Evolutionary conservation across 2,888 invertebrate species (phyloP).

Genomic region (Microdon myrmicae): DNA sequence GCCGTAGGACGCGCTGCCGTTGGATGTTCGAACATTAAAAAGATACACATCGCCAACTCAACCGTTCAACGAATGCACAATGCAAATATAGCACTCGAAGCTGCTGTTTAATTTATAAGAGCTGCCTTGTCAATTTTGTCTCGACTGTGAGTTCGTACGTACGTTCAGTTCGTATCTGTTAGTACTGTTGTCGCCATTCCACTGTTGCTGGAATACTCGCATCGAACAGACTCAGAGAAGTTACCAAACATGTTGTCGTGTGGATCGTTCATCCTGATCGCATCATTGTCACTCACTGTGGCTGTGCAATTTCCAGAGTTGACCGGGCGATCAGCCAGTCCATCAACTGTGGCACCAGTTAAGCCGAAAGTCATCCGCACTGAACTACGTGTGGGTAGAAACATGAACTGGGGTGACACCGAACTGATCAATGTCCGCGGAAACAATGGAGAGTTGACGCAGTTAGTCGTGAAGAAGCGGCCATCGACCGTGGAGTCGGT

Average conservation of each 20-base stretch:
- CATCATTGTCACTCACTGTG: conserved; percentile 12
- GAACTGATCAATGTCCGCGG: conserved; percentile 38
- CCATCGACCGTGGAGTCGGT: conserved; percentile 28
- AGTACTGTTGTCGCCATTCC: conserved; percentile 4
- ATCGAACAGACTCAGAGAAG: not conserved
- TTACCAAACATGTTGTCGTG: conserved; percentile 14
- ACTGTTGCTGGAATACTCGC: conserved; percentile 4
- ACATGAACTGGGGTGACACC: conserved; percentile 37
- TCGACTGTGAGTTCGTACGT: conserved; percentile 24
- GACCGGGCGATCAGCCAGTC: conserved; percentile 12
- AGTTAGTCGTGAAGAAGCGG: conserved; percentile 40
- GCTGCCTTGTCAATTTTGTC: not conserved
- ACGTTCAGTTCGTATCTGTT: conserved; percentile 9
- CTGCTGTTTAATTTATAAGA: not conserved
- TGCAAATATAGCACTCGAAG: conserved; percentile 24
- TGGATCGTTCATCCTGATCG: conserved; percentile 10
- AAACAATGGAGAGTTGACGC: conserved; percentile 46
- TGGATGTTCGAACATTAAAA: conserved; percentile 21
- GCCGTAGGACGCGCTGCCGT: conserved; percentile 12
- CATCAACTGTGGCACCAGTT: conserved; percentile 5
- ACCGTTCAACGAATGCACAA: conserved; percentile 24
- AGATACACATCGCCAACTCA: conserved; percentile 6
- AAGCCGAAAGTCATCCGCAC: conserved; percentile 43
- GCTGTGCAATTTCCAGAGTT: conserved; percentile 36
- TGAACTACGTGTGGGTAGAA: conserved; percentile 40